phyloP scores from a whole-genome alignment of 2,113 vertebrate genomes.

The Copsychus sechellarum region DNA sequence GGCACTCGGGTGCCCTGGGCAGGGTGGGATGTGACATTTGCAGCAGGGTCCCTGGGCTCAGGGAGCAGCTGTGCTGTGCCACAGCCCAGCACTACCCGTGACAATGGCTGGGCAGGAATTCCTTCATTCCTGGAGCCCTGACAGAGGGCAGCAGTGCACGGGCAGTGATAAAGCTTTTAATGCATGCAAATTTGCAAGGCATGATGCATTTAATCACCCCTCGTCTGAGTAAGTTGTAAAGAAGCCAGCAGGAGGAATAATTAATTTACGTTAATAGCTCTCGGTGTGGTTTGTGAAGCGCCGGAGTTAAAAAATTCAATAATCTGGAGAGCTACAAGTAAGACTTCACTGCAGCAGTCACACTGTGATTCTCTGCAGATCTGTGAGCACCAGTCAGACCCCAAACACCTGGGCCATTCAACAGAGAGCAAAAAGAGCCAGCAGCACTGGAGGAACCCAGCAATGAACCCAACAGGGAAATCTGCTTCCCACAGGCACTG shows the following conservation, averaged over 20 bases:
- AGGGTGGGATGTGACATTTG: not conserved
- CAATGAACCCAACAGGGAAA: not conserved
- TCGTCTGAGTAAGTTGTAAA: conserved; percentile 62
- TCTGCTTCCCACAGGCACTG: not conserved
- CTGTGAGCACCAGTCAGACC: not conserved
- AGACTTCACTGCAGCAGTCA: not conserved
- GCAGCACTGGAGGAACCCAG: not conserved
- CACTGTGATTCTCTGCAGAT: not conserved
- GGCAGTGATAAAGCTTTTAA: conserved; percentile 16
- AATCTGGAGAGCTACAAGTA: conserved; percentile 26
- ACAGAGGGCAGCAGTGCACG: not conserved
- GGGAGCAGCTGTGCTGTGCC: not conserved
- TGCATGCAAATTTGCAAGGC: conserved; percentile 60
- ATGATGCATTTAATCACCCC: conserved; percentile 62
- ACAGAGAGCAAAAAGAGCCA: not conserved
- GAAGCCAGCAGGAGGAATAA: conserved; percentile 69
- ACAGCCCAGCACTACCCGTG: not conserved
- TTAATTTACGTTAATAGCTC: conserved; percentile 74
- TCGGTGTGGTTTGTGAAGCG: conserved; percentile 19
- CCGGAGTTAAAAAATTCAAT: not conserved
- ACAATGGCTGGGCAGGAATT: not conserved
- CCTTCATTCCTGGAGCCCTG: not conserved
- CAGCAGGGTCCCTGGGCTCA: not conserved
- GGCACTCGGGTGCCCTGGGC: not conserved
- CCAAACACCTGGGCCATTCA: not conserved